A percentile compares a stretch with the other conserved stretches of the same genome.
Conservation (phyloP, 2,888 invertebrate genomes). For the Cybosia mesomella region DNA sequence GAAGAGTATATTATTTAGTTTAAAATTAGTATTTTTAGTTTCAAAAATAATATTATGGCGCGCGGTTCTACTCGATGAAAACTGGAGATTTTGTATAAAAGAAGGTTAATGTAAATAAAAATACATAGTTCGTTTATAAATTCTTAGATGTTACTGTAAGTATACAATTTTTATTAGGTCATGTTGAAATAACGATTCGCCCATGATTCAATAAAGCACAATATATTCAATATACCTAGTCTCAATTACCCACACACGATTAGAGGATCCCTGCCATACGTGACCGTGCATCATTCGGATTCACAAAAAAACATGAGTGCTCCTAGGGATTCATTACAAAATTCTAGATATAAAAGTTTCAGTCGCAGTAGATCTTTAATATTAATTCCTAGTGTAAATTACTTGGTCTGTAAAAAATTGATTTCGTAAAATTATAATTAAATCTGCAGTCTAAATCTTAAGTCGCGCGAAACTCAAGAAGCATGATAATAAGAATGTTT, state of each 20-base stretch:
- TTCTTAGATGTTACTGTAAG: conserved; percentile 14
- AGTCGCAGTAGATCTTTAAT: background rate
- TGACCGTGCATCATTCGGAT: conserved; percentile 12
- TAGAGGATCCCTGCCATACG: conserved; percentile 14
- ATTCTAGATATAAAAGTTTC: background rate
- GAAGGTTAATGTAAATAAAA: background rate
- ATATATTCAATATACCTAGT: conserved; percentile 37
- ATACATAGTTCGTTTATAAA: background rate
- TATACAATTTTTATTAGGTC: conserved; percentile 38
- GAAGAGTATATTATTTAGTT: too few species aligned
- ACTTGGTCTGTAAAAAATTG: background rate
- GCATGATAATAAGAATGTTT: background rate
- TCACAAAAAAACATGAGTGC: background rate
- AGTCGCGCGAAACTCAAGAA: background rate
- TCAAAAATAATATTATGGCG: too few species aligned
- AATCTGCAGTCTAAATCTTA: too few species aligned
- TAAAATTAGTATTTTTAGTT: too few species aligned
- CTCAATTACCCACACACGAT: conserved; percentile 54
- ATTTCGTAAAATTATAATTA: background rate
- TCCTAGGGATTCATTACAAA: background rate
- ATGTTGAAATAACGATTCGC: conserved; percentile 52
- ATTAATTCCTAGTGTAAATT: background rate
- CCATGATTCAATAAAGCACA: conserved; percentile 64
- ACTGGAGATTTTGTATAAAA: too few species aligned
- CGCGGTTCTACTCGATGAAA: too few species aligned